These are phyloP conservation scores for Callocephalon fimbriatum DNA, from an alignment of 2,113 vertebrate genomes.

Conservation along the genomic window DNA sequence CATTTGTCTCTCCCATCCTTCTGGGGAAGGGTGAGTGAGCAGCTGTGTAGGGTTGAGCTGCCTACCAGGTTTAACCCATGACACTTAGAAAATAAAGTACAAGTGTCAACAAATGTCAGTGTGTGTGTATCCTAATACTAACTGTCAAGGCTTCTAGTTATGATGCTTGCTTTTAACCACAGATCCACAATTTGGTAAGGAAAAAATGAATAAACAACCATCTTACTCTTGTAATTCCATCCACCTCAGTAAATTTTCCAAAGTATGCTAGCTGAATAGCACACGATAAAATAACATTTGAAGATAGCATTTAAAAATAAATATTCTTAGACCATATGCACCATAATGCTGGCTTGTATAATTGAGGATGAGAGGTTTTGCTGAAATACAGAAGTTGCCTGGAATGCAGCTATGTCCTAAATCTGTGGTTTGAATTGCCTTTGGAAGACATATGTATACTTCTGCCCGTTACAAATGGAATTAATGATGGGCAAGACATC, in stretches of 20 bases:
- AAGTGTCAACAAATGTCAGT: background rate
- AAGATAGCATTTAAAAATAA: background rate
- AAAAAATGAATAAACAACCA: background rate
- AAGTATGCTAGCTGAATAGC: background rate
- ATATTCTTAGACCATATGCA: background rate
- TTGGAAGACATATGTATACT: background rate
- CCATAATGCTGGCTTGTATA: background rate
- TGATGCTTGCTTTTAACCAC: background rate
- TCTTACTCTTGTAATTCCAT: background rate
- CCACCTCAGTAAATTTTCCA: background rate
- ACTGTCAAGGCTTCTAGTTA: background rate
- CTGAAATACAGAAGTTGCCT: background rate
- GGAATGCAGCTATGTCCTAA: background rate
- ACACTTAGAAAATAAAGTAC: background rate
- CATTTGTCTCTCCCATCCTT: background rate
- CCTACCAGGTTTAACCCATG: background rate
- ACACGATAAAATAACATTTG: background rate
- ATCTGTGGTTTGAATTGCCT: background rate
- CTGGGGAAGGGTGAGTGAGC: rapidly evolving
- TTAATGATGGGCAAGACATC: background rate
- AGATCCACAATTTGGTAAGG: background rate
- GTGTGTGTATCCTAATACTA: background rate
- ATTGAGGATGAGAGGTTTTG: background rate
- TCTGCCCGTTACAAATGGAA: background rate
- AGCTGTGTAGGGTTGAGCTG: background rate